phyloP scores from a whole-genome alignment of 2,113 vertebrate species.

The Melanerpes aurifrons region DNA sequence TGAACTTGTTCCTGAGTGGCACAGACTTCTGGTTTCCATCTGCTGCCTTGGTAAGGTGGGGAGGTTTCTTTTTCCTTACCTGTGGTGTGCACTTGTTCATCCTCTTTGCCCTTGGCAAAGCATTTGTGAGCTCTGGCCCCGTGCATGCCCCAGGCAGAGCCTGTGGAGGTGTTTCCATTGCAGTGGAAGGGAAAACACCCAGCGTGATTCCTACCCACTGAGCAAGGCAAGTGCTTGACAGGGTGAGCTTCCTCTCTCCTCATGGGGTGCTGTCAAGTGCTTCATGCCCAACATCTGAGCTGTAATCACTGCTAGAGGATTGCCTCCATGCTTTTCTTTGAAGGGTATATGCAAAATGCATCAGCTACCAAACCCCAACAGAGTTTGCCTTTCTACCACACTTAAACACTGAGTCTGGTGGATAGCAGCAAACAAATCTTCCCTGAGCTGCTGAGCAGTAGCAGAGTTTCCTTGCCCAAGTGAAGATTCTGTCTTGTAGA shows the following conservation, averaged over 20 bases:
- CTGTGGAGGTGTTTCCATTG: slow-evolving; percentile 3
- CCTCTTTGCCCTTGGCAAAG: slow-evolving; percentile 35
- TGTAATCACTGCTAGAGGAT: background rate
- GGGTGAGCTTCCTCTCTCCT: background rate
- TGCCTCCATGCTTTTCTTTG: background rate
- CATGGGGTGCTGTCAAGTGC: background rate
- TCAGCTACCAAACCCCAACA: rapidly evolving
- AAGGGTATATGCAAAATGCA: background rate
- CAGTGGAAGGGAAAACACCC: background rate
- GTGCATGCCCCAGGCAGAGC: background rate
- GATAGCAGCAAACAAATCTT: background rate
- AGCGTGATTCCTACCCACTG: background rate
- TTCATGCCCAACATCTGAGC: background rate
- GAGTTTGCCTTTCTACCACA: background rate
- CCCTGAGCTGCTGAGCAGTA: background rate
- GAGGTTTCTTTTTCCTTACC: slow-evolving; percentile 3
- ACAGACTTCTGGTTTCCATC: background rate
- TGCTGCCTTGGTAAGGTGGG: background rate
- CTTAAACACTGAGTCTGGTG: background rate
- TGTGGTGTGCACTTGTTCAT: background rate
- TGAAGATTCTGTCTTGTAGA: background rate
- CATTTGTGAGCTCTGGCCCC: background rate
- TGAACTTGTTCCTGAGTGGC: background rate
- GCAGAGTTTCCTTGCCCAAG: background rate
- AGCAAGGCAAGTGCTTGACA: background rate